Base-by-base conservation (phyloP, 2,888 invertebrate species). In the Cosmia trapezina region DNA sequence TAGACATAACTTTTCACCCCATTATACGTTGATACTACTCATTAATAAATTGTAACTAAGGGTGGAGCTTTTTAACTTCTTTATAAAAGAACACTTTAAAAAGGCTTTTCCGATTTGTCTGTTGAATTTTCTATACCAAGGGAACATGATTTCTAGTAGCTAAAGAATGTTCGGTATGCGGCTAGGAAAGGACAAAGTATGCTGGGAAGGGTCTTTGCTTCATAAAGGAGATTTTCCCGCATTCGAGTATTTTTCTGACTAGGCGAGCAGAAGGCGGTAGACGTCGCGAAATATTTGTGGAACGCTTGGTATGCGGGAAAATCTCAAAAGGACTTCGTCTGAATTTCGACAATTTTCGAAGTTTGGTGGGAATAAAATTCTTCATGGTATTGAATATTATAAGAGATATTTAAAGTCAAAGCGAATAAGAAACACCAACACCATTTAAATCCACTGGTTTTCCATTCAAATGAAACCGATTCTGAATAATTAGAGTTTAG, bases 141-240 rank as follows among this genome's bases (percentile, higher is more conserved):
- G 86, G 59, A 86, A 33, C 93, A 96, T 88, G 86, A 87, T 86
- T 60, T 54, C 66, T 17, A 89, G 88, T 67, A 89, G 92, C 84
- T 92, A 53, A 85, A 87, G 90, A 92, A 96, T 95, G 91, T 76
- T 83, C 69, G 93, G 93, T 87, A 95, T 93, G 91, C 83, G 84
- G 56, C 47, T 64, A 37, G 76, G 71, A 86, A 84, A 78, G 77
- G 81, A 83, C 88, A 88, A 84, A 83, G 85, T 78, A 73, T 84
- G 81, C 78, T 84, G 79, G 41, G 69, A 49, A 63, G 33, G 60
- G 47, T 74, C 89, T 90, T 88, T 85, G 87, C 89, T 91, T 91
- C 92, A 92, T 94, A 94, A 91, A 92, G 95, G 89, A 94, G 93
- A 92, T 94, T 95, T 96, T 96, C 96, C 95, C 96, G 95, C 96